Evolutionary conservation across 2,888 invertebrate species (phyloP), one percentile per base, ranked within the genome.

Genomic region (Orgyia antiqua): DNA sequence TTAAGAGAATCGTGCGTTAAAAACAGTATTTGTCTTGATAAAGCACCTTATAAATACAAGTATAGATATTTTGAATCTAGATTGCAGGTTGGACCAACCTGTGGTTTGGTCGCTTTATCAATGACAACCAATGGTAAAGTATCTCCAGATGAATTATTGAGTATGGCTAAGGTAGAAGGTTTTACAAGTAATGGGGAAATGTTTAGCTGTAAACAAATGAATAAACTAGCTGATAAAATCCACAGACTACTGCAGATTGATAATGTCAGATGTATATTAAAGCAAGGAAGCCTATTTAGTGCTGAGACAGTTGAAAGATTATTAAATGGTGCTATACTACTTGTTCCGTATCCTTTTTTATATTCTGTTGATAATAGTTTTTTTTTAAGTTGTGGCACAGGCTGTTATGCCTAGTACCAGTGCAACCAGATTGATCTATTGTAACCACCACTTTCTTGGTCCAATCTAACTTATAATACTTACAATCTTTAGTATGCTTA

Each of bases 171-270:
- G 65, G 62, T 76, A 11, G 75, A 87, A 45, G 89, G 91, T 2
- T 94, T 89, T 56, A 94, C 94, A 2, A 90, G 90, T 48, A 92
- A 94, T 53, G 97, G 98, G 5, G 98, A 98, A 88, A 94, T 97
- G 88, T 94, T 95, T 58, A 93, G 93, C 72, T 93, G 91, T 13
- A 87, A 88, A 40, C 87, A 92, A 60, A 91, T 96, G 90, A 87
- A 82, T 4, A 76, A 88, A 41, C 68, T 94, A 34, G 88, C 91
- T 1, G 77, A 87, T 27, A 84, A 88, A 56, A 86, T 89, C 40
- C 64, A 91, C 33, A 78, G 69, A 30, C 71, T 88, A 44, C 77
- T 83, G 26, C 73, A 83, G 46, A 72, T 69, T 13, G 51, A 62
- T 1, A 54, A 70, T 59, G 45, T 72, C 36, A 55, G 50, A 60